Base-by-base conservation (phyloP, 2,888 invertebrate species). In the Heliconius erato region DNA sequence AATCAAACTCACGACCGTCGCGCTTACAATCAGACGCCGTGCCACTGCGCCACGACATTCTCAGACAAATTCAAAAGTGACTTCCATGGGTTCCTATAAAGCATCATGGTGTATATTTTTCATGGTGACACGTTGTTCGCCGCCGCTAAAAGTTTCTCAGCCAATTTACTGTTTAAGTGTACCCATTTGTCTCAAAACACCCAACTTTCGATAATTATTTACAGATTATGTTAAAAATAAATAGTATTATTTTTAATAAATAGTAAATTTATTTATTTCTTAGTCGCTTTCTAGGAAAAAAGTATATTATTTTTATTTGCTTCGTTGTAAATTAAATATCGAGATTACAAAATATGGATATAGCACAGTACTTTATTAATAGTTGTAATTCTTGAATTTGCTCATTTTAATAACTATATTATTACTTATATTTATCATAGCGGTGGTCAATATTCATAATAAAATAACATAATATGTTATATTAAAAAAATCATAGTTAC, bases 101-200 rank as follows among this genome's bases (percentile, higher is more conserved):
- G 54, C 72, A 77, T 84, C 69, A 78, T 44, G 54, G 71, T 26
- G 83, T 79, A 80, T 80, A 92, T 93, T 93, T 93, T 92, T 93
- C 92, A 92, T 88, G 86, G 88, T 90, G 91, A 90, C 90, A 89
- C 88, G 84, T 85, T 87, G 81, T 85, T 84, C 81, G 77, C 80
- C 85, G 88, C 87, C 88, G 85, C 84, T 71, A 87, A 93, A 94
- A 89, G 92, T 93, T 92, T 87, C 88, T 84, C 85, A 92, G 90
- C 91, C 92, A 93, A 94, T 94, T 93, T 92, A 89, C 91, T 89
- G 89, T 90, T 91, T 94, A 93, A 94, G 92, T 90, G 91, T 87
- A 59, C 89, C 87, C 91, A 94, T 93, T 93, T 93, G 92, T 93
- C 92, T 88, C 87, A 83, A 85, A 84, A 82, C 84, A 82, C 83